Conservation (phyloP, 2,888 invertebrate genomes). For the Chloroclysta siterata region DNA sequence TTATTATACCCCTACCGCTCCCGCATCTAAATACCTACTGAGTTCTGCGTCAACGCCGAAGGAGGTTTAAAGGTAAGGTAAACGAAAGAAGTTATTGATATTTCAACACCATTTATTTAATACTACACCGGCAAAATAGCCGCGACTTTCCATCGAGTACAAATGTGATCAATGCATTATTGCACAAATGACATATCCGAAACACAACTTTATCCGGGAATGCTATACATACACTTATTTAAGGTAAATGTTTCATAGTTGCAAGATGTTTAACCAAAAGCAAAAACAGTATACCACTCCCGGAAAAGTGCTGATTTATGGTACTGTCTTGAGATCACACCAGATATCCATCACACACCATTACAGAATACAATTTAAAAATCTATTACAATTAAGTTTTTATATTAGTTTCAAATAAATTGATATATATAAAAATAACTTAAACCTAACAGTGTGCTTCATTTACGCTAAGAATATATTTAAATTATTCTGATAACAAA, state of each 20-base stretch:
- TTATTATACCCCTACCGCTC: no score
- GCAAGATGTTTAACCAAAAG: slow-evolving; percentile 21
- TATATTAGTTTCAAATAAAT: slow-evolving; percentile 76
- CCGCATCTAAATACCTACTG: no score
- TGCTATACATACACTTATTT: slow-evolving; percentile 30
- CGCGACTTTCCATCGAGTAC: slow-evolving; percentile 61
- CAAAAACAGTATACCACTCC: slow-evolving; percentile 28
- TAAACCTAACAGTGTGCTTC: slow-evolving; percentile 62
- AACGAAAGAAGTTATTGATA: slow-evolving; percentile 49
- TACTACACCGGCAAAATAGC: slow-evolving; percentile 59
- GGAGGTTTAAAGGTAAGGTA: background rate
- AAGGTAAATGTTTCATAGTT: slow-evolving; percentile 17
- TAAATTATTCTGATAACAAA: slow-evolving; percentile 74
- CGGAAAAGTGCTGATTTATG: slow-evolving; percentile 45
- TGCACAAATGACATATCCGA: slow-evolving; percentile 63
- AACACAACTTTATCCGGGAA: slow-evolving; percentile 31
- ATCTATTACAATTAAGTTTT: slow-evolving; percentile 59
- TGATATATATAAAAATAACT: slow-evolving; percentile 82
- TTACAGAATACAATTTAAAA: slow-evolving; percentile 64
- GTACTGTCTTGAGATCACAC: slow-evolving; percentile 69
- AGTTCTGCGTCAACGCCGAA: no score
- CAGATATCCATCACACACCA: slow-evolving; percentile 53
- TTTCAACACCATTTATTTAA: slow-evolving; percentile 79
- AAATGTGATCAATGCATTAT: slow-evolving; percentile 69
- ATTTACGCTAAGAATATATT: slow-evolving; percentile 58